A percentile compares a stretch with the other conserved stretches of the same genome.
Conservation (phyloP, 2,797 vertebrate species). For the Parotocinclus haroldoi region DNA sequence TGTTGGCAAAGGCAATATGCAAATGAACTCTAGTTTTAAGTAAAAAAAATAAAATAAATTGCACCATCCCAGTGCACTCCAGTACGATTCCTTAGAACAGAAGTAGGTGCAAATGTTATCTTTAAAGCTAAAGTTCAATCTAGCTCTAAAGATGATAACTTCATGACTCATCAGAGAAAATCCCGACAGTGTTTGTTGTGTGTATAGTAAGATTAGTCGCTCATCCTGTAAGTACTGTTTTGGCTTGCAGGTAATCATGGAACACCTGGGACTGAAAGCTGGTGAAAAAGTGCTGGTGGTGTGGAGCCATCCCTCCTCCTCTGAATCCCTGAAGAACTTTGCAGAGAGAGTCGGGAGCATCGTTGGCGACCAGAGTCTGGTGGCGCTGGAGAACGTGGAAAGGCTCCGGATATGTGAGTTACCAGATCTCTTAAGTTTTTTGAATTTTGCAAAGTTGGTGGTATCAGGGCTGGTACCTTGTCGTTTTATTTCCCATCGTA, state of each 20-base stretch:
- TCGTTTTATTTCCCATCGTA: background rate
- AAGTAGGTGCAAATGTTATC: too few relatives aligned
- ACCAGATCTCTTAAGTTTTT: background rate
- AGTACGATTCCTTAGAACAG: too few relatives aligned
- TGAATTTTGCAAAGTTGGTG: background rate
- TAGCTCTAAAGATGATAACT: too few relatives aligned
- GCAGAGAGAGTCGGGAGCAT: slow-evolving; percentile 63
- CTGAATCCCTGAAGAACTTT: slow-evolving; percentile 66
- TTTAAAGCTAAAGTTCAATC: too few relatives aligned
- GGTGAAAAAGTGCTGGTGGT: slow-evolving; percentile 80
- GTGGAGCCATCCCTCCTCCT: slow-evolving; percentile 73
- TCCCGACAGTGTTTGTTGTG: background rate
- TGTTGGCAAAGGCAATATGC: too few relatives aligned
- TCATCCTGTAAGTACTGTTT: slow-evolving; percentile 3
- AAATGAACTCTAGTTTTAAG: too few relatives aligned
- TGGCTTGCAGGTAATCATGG: slow-evolving; percentile 64
- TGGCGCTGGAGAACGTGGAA: slow-evolving; percentile 82
- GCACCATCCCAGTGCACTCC: too few relatives aligned
- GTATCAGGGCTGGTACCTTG: background rate
- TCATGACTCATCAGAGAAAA: too few relatives aligned
- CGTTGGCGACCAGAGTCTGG: slow-evolving; percentile 67
- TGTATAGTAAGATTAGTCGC: background rate
- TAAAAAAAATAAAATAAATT: too few relatives aligned
- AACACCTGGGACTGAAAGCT: slow-evolving; percentile 67
- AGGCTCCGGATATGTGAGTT: slow-evolving; percentile 80